Conservation (phyloP, 2,113 vertebrate genomes). For the Rhynchomys soricoides region DNA sequence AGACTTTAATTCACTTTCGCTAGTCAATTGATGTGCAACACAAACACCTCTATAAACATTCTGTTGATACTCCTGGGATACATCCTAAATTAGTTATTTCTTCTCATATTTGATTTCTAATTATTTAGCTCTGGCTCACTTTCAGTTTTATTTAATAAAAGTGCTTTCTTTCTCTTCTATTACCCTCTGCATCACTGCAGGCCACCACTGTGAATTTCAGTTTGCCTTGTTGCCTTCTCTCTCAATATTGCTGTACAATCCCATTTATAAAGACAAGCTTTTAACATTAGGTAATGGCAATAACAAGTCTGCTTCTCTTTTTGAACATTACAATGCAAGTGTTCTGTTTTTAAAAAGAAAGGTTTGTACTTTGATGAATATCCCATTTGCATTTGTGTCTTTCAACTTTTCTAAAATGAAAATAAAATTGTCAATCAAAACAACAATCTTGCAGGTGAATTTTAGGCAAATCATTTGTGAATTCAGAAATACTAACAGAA, state of each 20-base stretch:
- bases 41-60: conserved; percentile 57
- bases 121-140: conserved; percentile 62
- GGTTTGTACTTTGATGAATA: conserved; percentile 37
- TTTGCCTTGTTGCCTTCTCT: conserved; percentile 57
- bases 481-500: conserved; percentile 58
- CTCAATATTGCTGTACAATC: conserved; percentile 58
- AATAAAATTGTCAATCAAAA: conserved; percentile 75
- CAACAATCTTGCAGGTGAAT: conserved; percentile 55
- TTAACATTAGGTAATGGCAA: conserved; percentile 57
- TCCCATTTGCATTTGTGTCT: conserved; percentile 56
- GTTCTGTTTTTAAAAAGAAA: conserved; percentile 62
- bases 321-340: conserved; percentile 53
- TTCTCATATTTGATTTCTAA: conserved; percentile 64
- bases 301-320: conserved; percentile 4
- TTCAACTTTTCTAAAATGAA: conserved; percentile 53
- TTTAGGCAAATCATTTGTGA: conserved; percentile 58
- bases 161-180: conserved; percentile 3
- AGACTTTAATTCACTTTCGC: conserved; percentile 57
- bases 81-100: conserved; percentile 68
- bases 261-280: conserved; percentile 57
- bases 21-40: conserved; percentile 40
- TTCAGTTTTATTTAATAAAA: conserved; percentile 63
- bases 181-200: conserved; percentile 58
- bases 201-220: conserved; percentile 55
- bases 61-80: conserved; percentile 24